Conservation (phyloP, 2,888 invertebrate species). For the Eremobia ochroleuca region DNA sequence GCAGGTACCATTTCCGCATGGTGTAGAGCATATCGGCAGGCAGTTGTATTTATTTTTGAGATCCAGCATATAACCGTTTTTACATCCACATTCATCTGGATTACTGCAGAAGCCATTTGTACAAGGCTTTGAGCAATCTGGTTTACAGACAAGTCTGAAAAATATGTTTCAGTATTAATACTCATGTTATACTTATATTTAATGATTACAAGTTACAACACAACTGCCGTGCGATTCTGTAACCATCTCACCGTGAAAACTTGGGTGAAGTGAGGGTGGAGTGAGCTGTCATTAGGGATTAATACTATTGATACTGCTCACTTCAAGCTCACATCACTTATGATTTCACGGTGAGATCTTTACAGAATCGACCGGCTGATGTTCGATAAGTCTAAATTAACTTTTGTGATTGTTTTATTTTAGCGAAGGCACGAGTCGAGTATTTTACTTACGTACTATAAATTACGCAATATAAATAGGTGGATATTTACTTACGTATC, state of each 20-base stretch:
- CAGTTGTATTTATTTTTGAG: conserved; percentile 31
- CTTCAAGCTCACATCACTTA: too few relatives aligned
- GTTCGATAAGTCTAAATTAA: neutral
- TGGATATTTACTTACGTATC: conserved; percentile 9
- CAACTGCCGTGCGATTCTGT: too few relatives aligned
- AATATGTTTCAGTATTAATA: neutral
- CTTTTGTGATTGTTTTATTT: neutral
- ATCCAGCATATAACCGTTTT: conserved; percentile 31
- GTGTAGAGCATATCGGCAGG: conserved; percentile 28
- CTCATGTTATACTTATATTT: neutral
- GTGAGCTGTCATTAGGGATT: too few relatives aligned
- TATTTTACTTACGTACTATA: neutral
- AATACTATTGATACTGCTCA: too few relatives aligned
- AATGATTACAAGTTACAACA: neutral
- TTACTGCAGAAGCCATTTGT: conserved; percentile 24
- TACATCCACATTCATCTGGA: conserved; percentile 45
- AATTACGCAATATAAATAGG: neutral
- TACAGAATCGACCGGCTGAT: too few relatives aligned
- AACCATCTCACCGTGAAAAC: too few relatives aligned
- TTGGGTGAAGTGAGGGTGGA: too few relatives aligned
- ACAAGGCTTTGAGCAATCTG: conserved; percentile 12
- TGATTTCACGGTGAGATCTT: too few relatives aligned
- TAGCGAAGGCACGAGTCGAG: neutral
- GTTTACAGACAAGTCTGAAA: conserved; percentile 28
- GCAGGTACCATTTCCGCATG: conserved; percentile 46